Conservation (phyloP, 2,888 invertebrate species). For the Microctonus brassicae region DNA sequence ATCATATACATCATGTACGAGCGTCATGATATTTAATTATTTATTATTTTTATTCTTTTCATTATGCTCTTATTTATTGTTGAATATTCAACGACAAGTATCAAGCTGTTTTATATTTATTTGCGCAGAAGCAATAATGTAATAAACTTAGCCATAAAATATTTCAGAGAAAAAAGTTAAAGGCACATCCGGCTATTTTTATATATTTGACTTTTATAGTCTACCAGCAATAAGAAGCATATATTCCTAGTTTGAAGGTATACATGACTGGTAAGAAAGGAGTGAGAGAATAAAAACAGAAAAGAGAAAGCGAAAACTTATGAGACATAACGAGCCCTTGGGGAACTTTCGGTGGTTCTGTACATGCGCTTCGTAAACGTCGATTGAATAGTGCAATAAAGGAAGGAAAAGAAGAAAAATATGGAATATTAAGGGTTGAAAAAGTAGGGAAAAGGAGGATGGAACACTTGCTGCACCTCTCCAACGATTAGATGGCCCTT, state of each 20-base stretch:
- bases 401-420: neutral
- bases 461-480: conserved; percentile 16
- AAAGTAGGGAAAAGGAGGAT: conserved; percentile 9
- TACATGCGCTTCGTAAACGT: conserved; percentile 10
- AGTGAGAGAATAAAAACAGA: neutral
- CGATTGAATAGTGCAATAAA: conserved; percentile 9
- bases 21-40: too few species aligned
- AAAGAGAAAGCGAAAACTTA: neutral
- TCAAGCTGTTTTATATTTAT: neutral
- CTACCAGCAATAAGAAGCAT: neutral
- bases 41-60: too few species aligned
- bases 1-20: neutral
- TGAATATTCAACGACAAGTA: neutral
- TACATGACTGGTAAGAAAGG: too few species aligned
- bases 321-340: conserved; percentile 20
- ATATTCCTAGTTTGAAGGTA: neutral
- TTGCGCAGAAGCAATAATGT: neutral
- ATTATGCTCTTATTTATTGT: too few species aligned
- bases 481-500: conserved; percentile 44
- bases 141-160: neutral
- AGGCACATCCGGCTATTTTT: neutral
- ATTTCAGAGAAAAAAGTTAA: neutral
- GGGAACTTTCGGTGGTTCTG: neutral
- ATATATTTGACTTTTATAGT: conserved; percentile 6
- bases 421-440: too few species aligned